phyloP scores from a whole-genome alignment of 2,113 vertebrate genomes.

The Myodes glareolus region DNA sequence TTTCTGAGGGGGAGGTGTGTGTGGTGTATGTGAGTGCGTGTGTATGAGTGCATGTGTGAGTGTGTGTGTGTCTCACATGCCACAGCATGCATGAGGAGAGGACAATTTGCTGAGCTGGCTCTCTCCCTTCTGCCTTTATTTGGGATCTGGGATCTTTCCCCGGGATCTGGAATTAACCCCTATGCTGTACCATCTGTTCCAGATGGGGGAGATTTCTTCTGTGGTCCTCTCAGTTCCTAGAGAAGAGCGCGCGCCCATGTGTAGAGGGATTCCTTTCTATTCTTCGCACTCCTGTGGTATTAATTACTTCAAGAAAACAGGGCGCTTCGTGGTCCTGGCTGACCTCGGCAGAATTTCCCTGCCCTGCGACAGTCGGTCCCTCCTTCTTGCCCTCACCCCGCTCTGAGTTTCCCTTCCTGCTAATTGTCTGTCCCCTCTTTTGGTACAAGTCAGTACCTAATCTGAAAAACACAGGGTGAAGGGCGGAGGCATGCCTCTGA shows the following conservation, averaged over 20 bases:
- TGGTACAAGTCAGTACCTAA: neutral
- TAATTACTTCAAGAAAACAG: neutral
- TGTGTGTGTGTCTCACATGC: too few species aligned
- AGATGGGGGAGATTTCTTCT: accelerated
- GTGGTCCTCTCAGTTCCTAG: neutral
- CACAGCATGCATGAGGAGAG: neutral
- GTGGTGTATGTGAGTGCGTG: neutral
- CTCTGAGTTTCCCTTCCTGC: neutral
- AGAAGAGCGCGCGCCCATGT: neutral
- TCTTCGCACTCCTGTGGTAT: neutral
- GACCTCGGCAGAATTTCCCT: neutral
- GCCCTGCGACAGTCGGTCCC: neutral
- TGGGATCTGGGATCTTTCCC: neutral
- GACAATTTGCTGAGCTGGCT: neutral
- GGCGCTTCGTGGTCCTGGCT: neutral
- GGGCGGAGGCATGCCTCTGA: neutral
- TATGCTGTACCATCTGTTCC: neutral
- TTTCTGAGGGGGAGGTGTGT: accelerated
- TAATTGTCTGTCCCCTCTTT: neutral
- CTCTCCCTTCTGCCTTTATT: neutral
- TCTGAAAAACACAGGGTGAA: neutral
- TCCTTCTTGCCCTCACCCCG: too few species aligned
- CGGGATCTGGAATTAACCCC: neutral
- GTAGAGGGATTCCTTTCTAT: neutral
- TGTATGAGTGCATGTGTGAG: too few species aligned